Evolutionary conservation across 2,888 invertebrate genomes (phyloP).

Genomic region (Dugesia japonica): DNA sequence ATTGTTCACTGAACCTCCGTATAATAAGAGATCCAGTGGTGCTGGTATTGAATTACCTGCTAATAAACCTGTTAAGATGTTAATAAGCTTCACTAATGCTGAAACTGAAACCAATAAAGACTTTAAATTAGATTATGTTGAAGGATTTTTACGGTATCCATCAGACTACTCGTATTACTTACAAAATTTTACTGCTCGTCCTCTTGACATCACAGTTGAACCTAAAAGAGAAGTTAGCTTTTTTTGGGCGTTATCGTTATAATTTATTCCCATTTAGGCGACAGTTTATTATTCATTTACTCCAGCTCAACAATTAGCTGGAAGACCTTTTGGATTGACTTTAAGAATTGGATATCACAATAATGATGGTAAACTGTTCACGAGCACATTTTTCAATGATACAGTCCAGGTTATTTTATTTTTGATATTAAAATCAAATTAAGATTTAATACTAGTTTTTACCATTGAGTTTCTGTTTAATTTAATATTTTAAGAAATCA

Average conservation of each 20-base stretch:
- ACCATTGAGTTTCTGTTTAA: too few relatives aligned
- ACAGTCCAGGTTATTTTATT: constrained; percentile 65
- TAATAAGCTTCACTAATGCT: constrained; percentile 87
- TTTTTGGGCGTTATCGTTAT: background rate
- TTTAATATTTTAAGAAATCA: too few relatives aligned
- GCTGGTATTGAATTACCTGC: constrained; percentile 62
- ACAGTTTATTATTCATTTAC: constrained; percentile 83
- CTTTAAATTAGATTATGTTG: constrained; percentile 77
- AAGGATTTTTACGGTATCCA: constrained; percentile 93
- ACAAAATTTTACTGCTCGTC: constrained; percentile 83
- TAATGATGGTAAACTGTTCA: constrained; percentile 56
- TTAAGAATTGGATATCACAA: constrained; percentile 79
- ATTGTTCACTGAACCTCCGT: constrained; percentile 56
- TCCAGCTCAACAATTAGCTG: constrained; percentile 85
- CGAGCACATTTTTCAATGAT: constrained; percentile 89
- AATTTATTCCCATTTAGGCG: constrained; percentile 56
- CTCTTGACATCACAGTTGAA: constrained; percentile 70
- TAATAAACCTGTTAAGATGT: constrained; percentile 74
- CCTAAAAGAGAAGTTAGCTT: constrained; percentile 54
- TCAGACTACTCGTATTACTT: constrained; percentile 95
- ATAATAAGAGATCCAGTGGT: constrained; percentile 22
- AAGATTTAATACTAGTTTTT: too few relatives aligned
- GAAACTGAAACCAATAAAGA: constrained; percentile 45
- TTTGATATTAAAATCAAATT: too few relatives aligned
- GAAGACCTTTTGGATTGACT: constrained; percentile 83